Evolutionary conservation across 1,140 invertebrate genomes (phyloP), one percentile per base, ranked within the genome.

Genomic region (Heliconius hermathena): DNA sequence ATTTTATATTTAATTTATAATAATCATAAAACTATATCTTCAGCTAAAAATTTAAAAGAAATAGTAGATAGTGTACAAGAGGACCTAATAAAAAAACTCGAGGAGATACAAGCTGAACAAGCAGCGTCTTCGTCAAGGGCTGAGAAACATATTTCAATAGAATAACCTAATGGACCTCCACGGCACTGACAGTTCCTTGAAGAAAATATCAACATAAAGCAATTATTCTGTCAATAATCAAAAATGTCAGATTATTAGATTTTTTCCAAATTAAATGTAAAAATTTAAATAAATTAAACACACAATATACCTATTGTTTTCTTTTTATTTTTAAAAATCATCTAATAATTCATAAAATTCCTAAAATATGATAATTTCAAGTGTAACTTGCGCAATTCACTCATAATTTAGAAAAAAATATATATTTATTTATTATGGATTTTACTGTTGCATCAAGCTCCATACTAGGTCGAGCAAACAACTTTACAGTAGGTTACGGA

Each of bases 31-130:
- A 26, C 16, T 26, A 29, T 29, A 29, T 83, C 81, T 18, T 20
- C 82, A 94, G 93, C 93, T 60, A 93, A 91, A 85, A 94, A 93
- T 77, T 82, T 94, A 46, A 94, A 93, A 89, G 93, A 94, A 86
- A 94, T 94, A n/a, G 89, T 94, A 11, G 90, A 93, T 60, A 94
- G 92, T 54, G 92, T 94, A 6, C 91, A 93, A 87, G 90, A 92
- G 84, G 93, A 94, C 78, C 79, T 94, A 18, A 85, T 93, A 49
- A 92, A 89, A 74, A 94, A 94, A 82, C 79, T 94, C 36, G 90
- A 93, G 87, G 89, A 91, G 83, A 80, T 91, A 66, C 84, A 92
- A 82, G 83, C 90, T 20, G 87, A 92, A 82, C 83, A 92, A 83
- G 79, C 81, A 78, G 49, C 41, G 38, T 82, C 52, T 22, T 83